Conservation (phyloP, 2,888 invertebrate genomes). For the Operophtera brumata region DNA sequence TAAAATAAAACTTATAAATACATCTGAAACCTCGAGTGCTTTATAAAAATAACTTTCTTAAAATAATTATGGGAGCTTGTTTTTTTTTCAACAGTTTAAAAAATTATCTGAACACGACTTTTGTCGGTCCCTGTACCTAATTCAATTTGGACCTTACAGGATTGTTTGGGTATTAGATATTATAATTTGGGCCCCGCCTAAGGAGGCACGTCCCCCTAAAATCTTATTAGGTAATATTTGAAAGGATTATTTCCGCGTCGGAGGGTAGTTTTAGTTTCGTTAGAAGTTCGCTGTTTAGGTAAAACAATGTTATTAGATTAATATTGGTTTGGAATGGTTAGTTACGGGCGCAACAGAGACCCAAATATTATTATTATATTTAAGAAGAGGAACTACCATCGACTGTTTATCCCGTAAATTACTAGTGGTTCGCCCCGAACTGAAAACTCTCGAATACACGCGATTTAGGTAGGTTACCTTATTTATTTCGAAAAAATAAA, state of each 20-base stretch:
- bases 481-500: too few relatives aligned
- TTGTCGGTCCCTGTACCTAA: constrained; percentile 12
- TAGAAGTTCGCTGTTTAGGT: background rate
- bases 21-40: too few relatives aligned
- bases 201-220: constrained; percentile 17
- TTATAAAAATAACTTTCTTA: too few relatives aligned
- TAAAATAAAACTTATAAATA: too few relatives aligned
- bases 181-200: constrained; percentile 20
- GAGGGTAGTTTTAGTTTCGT: constrained; percentile 17
- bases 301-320: constrained; percentile 9
- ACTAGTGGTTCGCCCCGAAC: too few relatives aligned
- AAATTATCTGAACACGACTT: too few relatives aligned
- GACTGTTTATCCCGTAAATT: too few relatives aligned
- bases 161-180: constrained; percentile 27
- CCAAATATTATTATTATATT: background rate
- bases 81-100: too few relatives aligned
- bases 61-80: too few relatives aligned
- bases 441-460: too few relatives aligned
- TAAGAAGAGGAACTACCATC: too few relatives aligned
- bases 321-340: constrained; percentile 6
- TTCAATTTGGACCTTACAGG: constrained; percentile 22
- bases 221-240: constrained; percentile 23
- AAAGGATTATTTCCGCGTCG: constrained; percentile 20
- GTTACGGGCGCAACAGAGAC: background rate
- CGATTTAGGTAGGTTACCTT: too few relatives aligned